Base-by-base conservation (phyloP, 2,797 vertebrate species). In the Rhodeus uyekii region DNA sequence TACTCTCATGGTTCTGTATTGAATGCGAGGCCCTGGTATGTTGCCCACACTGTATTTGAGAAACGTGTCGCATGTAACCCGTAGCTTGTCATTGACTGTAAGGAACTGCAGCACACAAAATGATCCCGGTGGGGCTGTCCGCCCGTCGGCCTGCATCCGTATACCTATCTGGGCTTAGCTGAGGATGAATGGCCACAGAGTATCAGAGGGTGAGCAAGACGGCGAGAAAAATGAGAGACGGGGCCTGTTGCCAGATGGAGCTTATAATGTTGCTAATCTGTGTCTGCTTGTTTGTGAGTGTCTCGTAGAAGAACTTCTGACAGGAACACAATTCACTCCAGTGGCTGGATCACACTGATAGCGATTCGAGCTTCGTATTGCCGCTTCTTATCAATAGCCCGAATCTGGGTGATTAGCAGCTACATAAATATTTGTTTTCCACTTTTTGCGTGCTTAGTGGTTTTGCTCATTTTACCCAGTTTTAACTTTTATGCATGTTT, bases 281-380 rank as follows among this genome's bases (percentile, higher is more conserved):
- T 81, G 85, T 90, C 87, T 87, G 85, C 82, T 89, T 87, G 88
- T 89, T 80, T 89, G 86, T 87, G 86, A 90, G 87, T 87, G 86
- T 88, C 81, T 85, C 80, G 38, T 74, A 87, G 87, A 88, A 85
- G 78, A 55, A 80, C 82, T 77, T 80, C 77, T 88, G 88, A 89
- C 86, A 86, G 84, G 67, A 87, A 74, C 83, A 80, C 85, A 88
- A 87, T 88, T 83, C 83, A 77, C 82, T 86, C 74, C 78, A 73
- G 36, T 82, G 80, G 72, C 83, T 78, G 75, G 78, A 81, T 78
- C 64, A 75, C 82, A 71, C 76, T 84, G 82, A 86, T 86, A 83
- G 81, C 73, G 50, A 72, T 78, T 83, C 83, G 72, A 63, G 78
- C 58, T 78, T 83, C 71, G 22, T 39, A 24, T 76, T 58, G 50